phyloP scores from a whole-genome alignment of 2,113 vertebrate species.

The Notiomystis cincta region DNA sequence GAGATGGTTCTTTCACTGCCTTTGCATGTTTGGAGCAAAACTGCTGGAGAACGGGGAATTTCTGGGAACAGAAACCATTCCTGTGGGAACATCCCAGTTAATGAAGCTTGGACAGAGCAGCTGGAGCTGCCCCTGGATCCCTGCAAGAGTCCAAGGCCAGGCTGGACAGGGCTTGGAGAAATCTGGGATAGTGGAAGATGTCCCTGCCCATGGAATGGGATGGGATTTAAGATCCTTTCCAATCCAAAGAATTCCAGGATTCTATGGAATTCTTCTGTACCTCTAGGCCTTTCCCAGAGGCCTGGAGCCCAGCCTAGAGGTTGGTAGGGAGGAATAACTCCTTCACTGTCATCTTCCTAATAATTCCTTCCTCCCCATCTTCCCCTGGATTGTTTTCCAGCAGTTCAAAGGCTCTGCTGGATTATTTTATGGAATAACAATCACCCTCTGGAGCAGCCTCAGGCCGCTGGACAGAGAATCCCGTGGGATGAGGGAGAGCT shows the following conservation, averaged over 20 bases:
- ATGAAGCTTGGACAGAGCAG: neutral
- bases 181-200: rapidly evolving
- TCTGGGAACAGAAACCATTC: rapidly evolving
- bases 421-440: rapidly evolving
- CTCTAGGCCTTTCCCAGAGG: neutral
- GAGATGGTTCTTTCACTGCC: neutral
- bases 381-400: neutral
- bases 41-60: neutral
- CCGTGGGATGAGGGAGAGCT: rapidly evolving
- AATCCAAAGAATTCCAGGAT: neutral
- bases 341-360: too few species aligned
- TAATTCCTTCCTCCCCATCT: neutral
- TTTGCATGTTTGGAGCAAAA: neutral
- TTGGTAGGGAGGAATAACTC: neutral
- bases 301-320: neutral
- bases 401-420: neutral
- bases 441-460: neutral
- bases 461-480: rapidly evolving
- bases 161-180: neutral
- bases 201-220: neutral
- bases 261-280: neutral
- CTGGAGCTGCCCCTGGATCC: neutral
- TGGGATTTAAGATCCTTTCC: neutral
- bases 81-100: neutral
- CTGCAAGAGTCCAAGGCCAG: neutral